Conservation (phyloP, 1,140 invertebrate species). For the Drosophila sturtevanti region DNA sequence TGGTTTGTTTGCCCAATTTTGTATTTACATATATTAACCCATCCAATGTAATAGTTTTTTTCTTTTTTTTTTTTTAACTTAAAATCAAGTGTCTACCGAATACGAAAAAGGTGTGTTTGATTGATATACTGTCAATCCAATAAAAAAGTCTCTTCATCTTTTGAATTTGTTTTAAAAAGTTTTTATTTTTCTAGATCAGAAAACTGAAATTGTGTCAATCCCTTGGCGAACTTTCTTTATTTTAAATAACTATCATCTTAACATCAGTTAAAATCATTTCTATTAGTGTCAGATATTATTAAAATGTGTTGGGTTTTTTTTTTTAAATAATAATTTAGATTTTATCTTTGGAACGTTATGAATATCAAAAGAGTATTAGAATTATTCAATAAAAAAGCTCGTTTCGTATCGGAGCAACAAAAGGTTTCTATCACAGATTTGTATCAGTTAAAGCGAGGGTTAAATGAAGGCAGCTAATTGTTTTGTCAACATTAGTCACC, state of each 20-base stretch:
- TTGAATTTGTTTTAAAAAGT: background rate
- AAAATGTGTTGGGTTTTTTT: background rate
- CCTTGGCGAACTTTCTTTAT: background rate
- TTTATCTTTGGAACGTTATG: background rate
- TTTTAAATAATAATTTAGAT: too few species aligned
- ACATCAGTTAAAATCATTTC: too few species aligned
- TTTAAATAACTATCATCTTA: too few species aligned
- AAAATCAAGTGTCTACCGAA: too few species aligned
- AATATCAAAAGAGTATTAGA: background rate
- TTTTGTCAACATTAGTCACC: constrained; percentile 57
- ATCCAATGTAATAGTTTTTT: background rate
- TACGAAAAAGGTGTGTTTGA: too few species aligned
- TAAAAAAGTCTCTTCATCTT: too few species aligned
- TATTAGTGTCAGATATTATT: too few species aligned
- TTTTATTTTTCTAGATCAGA: background rate
- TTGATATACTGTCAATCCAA: too few species aligned
- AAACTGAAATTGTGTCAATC: background rate
- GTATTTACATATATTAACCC: background rate
- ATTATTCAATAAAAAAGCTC: background rate
- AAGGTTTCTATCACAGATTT: background rate
- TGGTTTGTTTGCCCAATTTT: constrained; percentile 9
- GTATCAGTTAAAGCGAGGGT: constrained; percentile 7
- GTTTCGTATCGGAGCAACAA: background rate
- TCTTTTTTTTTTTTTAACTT: too few species aligned
- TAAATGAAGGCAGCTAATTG: constrained; percentile 53